Evolutionary conservation across 2,888 invertebrate genomes (phyloP).

Genomic region (Heliconius charithonia): DNA sequence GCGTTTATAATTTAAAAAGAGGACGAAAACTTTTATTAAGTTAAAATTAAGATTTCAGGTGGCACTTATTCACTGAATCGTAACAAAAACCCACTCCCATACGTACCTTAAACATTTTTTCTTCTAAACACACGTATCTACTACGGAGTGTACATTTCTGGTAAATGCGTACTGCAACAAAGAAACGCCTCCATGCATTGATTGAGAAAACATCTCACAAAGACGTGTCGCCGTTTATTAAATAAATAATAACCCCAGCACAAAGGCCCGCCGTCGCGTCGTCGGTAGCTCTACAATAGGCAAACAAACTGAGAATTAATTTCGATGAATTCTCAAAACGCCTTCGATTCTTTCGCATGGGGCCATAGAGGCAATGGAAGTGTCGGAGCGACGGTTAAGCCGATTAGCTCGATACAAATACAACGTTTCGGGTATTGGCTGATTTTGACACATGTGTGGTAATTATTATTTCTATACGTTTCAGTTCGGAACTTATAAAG

Average conservation of each 20-base stretch:
- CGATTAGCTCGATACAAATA: constrained; percentile 79
- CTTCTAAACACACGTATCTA: constrained; percentile 37
- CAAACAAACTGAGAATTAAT: constrained; percentile 82
- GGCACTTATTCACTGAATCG: not conserved
- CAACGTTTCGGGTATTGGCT: constrained; percentile 61
- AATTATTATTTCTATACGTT: constrained; percentile 58
- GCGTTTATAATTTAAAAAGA: too few species aligned
- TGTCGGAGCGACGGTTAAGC: constrained; percentile 71
- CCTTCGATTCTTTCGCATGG: constrained; percentile 67
- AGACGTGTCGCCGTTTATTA: constrained; percentile 74
- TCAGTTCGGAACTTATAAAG: constrained; percentile 49
- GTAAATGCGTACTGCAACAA: constrained; percentile 53
- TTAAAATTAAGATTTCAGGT: not conserved
- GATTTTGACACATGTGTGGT: constrained; percentile 67
- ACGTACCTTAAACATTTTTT: constrained; percentile 15
- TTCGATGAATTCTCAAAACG: constrained; percentile 80
- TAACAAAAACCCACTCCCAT: constrained; percentile 31
- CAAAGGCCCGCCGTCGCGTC: constrained; percentile 60
- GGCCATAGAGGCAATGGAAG: constrained; percentile 65
- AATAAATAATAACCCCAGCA: constrained; percentile 77
- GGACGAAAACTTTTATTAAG: not conserved
- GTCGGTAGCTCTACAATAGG: constrained; percentile 74
- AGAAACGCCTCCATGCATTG: constrained; percentile 64
- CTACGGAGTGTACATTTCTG: constrained; percentile 49
- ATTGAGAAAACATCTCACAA: constrained; percentile 70